These are phyloP conservation scores for Sarcophaga rosellei DNA, from an alignment of 2,888 invertebrate species.

Conservation along the genomic window DNA sequence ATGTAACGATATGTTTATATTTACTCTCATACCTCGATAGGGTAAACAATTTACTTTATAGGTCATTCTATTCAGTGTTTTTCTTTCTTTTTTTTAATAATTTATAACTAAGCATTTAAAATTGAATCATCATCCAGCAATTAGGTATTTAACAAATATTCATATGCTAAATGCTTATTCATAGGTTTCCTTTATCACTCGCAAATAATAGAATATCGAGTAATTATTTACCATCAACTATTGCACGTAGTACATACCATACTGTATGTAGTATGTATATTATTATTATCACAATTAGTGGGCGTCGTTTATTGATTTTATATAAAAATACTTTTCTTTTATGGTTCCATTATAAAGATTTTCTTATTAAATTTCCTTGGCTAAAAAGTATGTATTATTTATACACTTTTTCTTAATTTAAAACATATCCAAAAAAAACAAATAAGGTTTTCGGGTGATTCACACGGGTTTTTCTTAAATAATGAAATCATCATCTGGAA, in stretches of 20 bases:
- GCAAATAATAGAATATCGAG: constrained; percentile 1
- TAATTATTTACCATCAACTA: constrained; percentile 7
- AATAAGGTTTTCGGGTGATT: too few species aligned
- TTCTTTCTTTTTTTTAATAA: neutral
- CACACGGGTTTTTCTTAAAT: too few species aligned
- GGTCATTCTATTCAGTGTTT: constrained; percentile 7
- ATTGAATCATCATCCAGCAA: constrained; percentile 34
- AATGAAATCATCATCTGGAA: too few species aligned
- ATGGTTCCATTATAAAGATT: too few species aligned
- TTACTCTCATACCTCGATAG: neutral
- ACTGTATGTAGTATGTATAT: too few species aligned
- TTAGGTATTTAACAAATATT: constrained; percentile 30
- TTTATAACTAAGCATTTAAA: constrained; percentile 3
- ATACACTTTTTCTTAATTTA: too few species aligned
- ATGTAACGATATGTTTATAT: neutral
- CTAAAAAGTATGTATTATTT: too few species aligned
- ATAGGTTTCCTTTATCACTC: constrained; percentile 18
- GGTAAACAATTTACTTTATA: constrained; percentile 28
- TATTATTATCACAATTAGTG: constrained; percentile 18
- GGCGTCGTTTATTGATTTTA: neutral
- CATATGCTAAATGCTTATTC: constrained; percentile 45
- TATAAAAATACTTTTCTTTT: neutral
- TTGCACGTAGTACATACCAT: too few species aligned
- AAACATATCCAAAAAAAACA: too few species aligned
- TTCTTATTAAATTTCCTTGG: too few species aligned